Percentiles rank a stretch among this genome's conserved stretches.
phyloP scores from a whole-genome alignment of 2,113 vertebrate genomes.

The Apodemus sylvaticus region DNA sequence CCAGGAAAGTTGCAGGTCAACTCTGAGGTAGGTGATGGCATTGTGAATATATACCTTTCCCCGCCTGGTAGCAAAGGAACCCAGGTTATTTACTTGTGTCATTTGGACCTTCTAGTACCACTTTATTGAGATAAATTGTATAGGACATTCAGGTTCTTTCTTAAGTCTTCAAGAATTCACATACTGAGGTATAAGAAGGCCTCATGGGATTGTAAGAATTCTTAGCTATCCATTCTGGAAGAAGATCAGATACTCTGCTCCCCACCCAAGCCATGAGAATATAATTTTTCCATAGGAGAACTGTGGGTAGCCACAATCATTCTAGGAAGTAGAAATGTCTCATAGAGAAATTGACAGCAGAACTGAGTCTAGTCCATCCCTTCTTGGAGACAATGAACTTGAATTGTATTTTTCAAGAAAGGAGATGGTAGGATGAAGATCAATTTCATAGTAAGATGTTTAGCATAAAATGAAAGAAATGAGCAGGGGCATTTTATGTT shows the following conservation, averaged over 20 bases:
- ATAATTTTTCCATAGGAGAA: not conserved
- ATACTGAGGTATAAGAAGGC: not conserved
- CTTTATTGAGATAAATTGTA: not conserved
- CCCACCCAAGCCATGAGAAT: fast-evolving
- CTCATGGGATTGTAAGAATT: not conserved
- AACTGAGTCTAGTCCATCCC: not conserved
- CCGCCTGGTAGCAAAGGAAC: not conserved
- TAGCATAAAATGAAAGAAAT: not conserved
- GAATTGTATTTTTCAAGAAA: not conserved
- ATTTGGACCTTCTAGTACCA: not conserved
- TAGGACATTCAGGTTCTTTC: not conserved
- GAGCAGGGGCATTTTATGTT: not conserved
- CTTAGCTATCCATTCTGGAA: not conserved
- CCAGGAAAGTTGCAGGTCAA: not conserved
- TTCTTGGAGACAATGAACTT: not conserved
- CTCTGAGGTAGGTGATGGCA: not conserved
- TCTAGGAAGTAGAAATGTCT: not conserved
- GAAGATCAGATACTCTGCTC: not conserved
- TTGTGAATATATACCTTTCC: not conserved
- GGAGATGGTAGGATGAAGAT: not conserved
- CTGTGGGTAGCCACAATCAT: no score
- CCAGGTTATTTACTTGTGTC: not conserved
- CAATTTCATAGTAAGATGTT: not conserved
- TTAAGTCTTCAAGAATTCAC: not conserved
- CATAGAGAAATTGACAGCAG: not conserved